A percentile compares a stretch with the other conserved stretches of the same genome.
Evolutionary conservation across 2,888 invertebrate species (phyloP).

Genomic region (Brachyopa scutellaris): DNA sequence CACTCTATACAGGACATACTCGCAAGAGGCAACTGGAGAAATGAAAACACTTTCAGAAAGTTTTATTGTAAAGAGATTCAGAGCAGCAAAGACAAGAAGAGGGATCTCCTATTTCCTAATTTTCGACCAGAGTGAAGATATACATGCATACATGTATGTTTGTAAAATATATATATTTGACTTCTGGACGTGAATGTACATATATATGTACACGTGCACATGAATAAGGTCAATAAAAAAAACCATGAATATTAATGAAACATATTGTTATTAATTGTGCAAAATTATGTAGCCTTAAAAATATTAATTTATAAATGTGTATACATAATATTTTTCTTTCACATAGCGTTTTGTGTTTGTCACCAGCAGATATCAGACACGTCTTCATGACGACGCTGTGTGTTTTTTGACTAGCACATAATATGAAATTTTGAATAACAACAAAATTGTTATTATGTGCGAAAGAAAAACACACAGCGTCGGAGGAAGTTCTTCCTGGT

Average conservation of each 20-base stretch:
- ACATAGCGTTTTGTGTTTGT: constrained; percentile 51
- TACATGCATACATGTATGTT: too few relatives aligned
- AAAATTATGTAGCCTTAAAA: neutral
- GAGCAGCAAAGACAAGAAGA: neutral
- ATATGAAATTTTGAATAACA: constrained; percentile 12
- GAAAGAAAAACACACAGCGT: too few relatives aligned
- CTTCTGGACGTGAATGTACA: too few relatives aligned
- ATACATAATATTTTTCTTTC: constrained; percentile 22
- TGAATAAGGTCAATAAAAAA: too few relatives aligned
- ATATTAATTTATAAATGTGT: neutral
- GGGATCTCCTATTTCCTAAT: neutral
- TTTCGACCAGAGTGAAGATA: neutral
- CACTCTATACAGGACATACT: constrained; percentile 11
- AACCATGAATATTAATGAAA: too few relatives aligned
- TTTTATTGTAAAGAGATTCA: constrained; percentile 22
- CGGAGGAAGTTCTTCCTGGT: too few relatives aligned
- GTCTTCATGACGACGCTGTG: constrained; percentile 19
- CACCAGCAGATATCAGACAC: constrained; percentile 45
- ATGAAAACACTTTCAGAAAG: constrained; percentile 21
- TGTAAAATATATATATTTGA: too few relatives aligned
- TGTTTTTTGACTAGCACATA: constrained; percentile 12
- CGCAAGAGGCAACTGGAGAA: neutral
- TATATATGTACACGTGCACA: too few relatives aligned
- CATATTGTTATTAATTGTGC: neutral
- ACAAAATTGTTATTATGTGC: too few relatives aligned